A percentile compares a stretch with the other conserved stretches of the same genome.
Evolutionary conservation across 92 coral and sea anemone species (phyloP).

Genomic region (Scolanthus callimorphus): DNA sequence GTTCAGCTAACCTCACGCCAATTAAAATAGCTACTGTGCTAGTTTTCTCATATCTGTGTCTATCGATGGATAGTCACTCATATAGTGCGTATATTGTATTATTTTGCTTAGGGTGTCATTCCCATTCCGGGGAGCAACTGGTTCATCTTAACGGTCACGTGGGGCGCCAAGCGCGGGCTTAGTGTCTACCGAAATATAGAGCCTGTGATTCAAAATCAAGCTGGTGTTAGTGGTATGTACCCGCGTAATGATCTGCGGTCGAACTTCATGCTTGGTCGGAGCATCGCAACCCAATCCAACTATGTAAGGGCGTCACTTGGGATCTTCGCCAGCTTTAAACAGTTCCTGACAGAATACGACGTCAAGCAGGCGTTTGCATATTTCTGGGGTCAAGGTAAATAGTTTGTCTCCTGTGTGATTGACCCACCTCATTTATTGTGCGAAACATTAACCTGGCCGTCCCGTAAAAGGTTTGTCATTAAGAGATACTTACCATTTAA

Average conservation of each 20-base stretch:
- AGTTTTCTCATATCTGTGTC: too few relatives aligned
- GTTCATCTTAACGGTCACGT: conserved; percentile 73
- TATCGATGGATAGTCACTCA: too few relatives aligned
- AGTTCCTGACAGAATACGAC: conserved; percentile 48
- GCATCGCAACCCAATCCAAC: conserved; percentile 37
- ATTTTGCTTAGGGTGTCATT: conserved; percentile 54
- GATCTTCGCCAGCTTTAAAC: conserved; percentile 68
- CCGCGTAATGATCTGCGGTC: conserved; percentile 25
- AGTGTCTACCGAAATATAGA: conserved; percentile 59
- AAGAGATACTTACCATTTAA: too few relatives aligned
- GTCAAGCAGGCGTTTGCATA: conserved; percentile 61
- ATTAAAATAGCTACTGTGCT: too few relatives aligned
- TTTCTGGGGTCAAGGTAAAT: conserved; percentile 89
- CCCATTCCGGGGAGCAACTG: conserved; percentile 53
- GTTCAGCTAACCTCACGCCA: too few relatives aligned
- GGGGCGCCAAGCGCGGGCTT: conserved; percentile 77
- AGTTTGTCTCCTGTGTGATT: too few relatives aligned
- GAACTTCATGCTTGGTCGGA: conserved; percentile 80
- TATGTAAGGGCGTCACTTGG: conserved; percentile 59
- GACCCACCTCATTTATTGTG: too few relatives aligned
- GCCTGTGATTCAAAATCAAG: conserved; percentile 20
- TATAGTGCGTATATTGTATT: too few relatives aligned
- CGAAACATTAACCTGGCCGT: too few relatives aligned
- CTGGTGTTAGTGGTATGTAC: conserved; percentile 45
- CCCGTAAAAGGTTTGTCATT: too few relatives aligned